Evolutionary conservation across 2,888 invertebrate genomes (phyloP).

Genomic region (Pyrrhia umbra): DNA sequence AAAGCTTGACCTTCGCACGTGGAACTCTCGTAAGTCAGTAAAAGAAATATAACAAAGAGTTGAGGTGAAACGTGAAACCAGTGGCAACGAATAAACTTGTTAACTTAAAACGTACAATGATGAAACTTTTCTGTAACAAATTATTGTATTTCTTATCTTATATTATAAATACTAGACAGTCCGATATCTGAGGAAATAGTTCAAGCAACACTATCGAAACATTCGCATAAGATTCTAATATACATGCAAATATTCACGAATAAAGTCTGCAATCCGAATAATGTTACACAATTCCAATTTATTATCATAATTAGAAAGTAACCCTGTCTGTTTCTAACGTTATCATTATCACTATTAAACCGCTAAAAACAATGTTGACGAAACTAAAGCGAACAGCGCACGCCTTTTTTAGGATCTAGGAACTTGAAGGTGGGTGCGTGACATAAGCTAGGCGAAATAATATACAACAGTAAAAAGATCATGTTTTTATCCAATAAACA

Average conservation of each 20-base stretch:
- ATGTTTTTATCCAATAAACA: slow-evolving; percentile 27
- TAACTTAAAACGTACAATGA: slow-evolving; percentile 20
- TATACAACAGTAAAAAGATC: slow-evolving; percentile 9
- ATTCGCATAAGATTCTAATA: neutral
- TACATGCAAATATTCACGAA: neutral
- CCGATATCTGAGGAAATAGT: slow-evolving; percentile 6
- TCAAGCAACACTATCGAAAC: neutral
- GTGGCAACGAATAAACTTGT: slow-evolving; percentile 9
- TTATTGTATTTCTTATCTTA: slow-evolving; percentile 14
- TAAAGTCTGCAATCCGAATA: neutral
- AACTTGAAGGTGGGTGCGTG: neutral
- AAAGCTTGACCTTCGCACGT: slow-evolving; percentile 65
- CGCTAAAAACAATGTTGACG: neutral
- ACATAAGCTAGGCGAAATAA: slow-evolving; percentile 3
- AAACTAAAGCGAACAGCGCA: too few relatives aligned
- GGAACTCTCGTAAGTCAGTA: slow-evolving; percentile 37
- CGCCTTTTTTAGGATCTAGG: too few relatives aligned
- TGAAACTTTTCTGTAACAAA: slow-evolving; percentile 24
- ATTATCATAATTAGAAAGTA: neutral
- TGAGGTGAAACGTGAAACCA: slow-evolving; percentile 45
- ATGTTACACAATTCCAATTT: slow-evolving; percentile 1
- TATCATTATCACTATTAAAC: neutral
- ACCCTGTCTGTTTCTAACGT: neutral
- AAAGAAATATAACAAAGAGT: slow-evolving; percentile 33
- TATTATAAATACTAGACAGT: neutral